These are phyloP conservation scores for Rhopalosiphum padi DNA, from an alignment of 1,140 invertebrate species.

Conservation along the genomic window DNA sequence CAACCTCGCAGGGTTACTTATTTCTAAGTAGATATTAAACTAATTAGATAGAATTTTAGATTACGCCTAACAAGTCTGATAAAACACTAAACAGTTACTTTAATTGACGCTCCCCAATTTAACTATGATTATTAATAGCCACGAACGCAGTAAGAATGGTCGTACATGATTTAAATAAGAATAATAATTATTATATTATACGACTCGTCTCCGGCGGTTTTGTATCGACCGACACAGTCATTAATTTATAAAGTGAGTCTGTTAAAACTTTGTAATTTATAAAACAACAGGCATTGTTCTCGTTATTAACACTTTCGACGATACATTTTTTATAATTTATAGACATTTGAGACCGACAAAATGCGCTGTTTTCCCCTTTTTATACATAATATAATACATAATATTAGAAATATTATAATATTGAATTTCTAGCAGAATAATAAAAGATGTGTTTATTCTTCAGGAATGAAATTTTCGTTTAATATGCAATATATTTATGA, in stretches of 20 bases:
- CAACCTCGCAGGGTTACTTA: neutral
- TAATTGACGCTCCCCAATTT: neutral
- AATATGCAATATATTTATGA: neutral
- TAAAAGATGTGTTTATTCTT: constrained; percentile 26
- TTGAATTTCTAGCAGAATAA: neutral
- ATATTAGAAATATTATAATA: neutral
- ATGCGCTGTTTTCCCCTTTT: neutral
- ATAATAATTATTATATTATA: neutral
- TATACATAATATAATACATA: neutral
- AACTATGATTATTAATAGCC: neutral
- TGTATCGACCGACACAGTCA: neutral
- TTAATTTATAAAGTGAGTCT: neutral
- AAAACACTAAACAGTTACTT: constrained; percentile 1
- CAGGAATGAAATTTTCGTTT: neutral
- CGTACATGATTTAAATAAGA: neutral
- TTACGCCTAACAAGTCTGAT: neutral
- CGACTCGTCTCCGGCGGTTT: neutral
- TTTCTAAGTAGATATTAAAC: constrained; percentile 18
- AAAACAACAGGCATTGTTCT: neutral
- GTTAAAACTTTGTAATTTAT: constrained; percentile 16
- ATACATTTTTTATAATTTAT: neutral
- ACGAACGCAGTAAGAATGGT: neutral
- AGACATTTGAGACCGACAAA: neutral
- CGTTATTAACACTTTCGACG: neutral
- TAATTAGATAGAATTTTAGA: constrained; percentile 33